Conservation (phyloP, 2,888 invertebrate species). For the Crioceris asparagi region DNA sequence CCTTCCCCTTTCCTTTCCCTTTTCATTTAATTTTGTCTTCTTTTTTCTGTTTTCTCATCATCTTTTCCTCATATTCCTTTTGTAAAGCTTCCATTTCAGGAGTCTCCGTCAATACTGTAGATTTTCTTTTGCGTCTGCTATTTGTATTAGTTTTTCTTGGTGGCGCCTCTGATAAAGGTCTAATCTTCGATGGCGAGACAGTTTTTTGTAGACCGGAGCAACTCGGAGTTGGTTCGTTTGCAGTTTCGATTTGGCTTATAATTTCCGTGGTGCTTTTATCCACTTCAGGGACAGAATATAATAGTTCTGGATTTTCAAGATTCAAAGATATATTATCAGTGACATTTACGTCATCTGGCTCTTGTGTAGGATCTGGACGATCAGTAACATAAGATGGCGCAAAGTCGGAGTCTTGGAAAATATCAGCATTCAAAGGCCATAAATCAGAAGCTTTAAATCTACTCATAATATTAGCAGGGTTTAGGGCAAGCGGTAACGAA, state of each 20-base stretch:
- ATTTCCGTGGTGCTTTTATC: constrained; percentile 8
- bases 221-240: constrained; percentile 8
- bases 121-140: neutral
- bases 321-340: constrained; percentile 8
- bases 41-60: constrained; percentile 1
- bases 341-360: constrained; percentile 1
- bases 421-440: constrained; percentile 9
- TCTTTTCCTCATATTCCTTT: constrained; percentile 3
- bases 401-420: constrained; percentile 10
- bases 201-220: constrained; percentile 4
- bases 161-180: constrained; percentile 4
- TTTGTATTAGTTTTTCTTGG: neutral
- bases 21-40: neutral
- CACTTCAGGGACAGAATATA: constrained; percentile 9
- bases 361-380: constrained; percentile 6
- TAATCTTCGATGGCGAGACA: constrained; percentile 1
- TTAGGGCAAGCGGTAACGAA: constrained; percentile 3
- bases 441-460: constrained; percentile 8
- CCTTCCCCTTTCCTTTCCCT: neutral
- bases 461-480: constrained; percentile 5
- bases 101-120: neutral
- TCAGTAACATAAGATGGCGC: constrained; percentile 10
- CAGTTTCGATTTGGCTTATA: constrained; percentile 5
- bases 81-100: constrained; percentile 3
- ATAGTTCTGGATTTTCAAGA: constrained; percentile 11